phyloP scores from a whole-genome alignment of 2,888 invertebrate genomes.

The Cheiracanthium punctorium region DNA sequence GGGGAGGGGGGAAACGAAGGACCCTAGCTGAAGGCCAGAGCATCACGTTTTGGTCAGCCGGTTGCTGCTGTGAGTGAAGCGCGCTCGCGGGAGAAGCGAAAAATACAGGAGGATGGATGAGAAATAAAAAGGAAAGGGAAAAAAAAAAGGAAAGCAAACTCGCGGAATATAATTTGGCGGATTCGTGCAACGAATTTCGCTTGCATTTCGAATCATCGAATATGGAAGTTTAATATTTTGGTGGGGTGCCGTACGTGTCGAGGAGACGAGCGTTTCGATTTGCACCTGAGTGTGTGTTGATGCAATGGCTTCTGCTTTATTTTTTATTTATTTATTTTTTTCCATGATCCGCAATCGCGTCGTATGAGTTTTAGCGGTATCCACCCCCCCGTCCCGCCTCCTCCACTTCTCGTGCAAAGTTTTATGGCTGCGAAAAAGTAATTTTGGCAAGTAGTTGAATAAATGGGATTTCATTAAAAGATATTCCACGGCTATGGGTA shows the following conservation, averaged over 20 bases:
- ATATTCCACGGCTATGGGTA: too few relatives aligned
- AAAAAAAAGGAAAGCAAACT: constrained; percentile 38
- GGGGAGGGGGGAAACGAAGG: constrained; percentile 4
- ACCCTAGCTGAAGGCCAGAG: constrained; percentile 18
- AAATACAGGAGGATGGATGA: constrained; percentile 8
- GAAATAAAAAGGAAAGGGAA: too few relatives aligned
- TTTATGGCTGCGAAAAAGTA: background rate
- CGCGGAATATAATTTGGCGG: constrained; percentile 61
- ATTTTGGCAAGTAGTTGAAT: background rate
- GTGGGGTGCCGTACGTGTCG: constrained; percentile 26
- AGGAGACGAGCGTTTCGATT: background rate
- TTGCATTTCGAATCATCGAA: constrained; percentile 38
- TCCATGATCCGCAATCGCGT: background rate
- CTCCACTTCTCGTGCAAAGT: too few relatives aligned
- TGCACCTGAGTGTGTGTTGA: constrained; percentile 14
- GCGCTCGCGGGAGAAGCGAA: constrained; percentile 16
- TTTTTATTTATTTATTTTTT: too few relatives aligned
- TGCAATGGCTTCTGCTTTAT: background rate
- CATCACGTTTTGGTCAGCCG: constrained; percentile 63
- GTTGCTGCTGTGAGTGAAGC: constrained; percentile 21
- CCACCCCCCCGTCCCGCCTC: too few relatives aligned
- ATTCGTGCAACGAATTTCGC: constrained; percentile 58
- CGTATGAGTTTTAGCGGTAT: background rate
- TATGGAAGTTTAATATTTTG: constrained; percentile 52
- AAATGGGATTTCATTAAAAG: background rate